Evolutionary conservation across 92 coral and sea anemone species (phyloP).

Genomic region (Porites cylindrica): DNA sequence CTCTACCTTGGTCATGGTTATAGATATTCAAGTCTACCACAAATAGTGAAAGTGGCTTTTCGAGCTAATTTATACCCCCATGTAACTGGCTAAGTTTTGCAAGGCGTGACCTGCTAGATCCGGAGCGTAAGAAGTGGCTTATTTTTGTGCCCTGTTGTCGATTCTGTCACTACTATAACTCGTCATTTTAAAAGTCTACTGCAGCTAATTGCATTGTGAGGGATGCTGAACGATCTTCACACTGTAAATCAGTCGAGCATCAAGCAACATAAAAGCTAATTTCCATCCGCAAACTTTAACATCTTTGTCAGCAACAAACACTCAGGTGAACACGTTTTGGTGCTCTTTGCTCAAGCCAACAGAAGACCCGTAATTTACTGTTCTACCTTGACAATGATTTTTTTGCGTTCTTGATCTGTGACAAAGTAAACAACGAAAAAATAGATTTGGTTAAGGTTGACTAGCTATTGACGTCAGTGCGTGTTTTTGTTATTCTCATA

Average conservation of each 20-base stretch:
- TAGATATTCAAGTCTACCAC: no score
- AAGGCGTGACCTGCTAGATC: no score
- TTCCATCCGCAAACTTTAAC: neutral
- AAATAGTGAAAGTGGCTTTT: no score
- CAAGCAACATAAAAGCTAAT: neutral
- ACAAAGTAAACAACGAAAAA: neutral
- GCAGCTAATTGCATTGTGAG: no score
- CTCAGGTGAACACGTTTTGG: neutral
- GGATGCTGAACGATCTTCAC: neutral
- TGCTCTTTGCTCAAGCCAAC: neutral
- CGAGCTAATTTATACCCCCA: no score
- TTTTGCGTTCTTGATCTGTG: neutral
- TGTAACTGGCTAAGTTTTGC: no score
- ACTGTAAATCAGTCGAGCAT: neutral
- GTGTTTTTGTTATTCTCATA: neutral
- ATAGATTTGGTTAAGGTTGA: constrained; percentile 2
- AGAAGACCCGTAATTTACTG: neutral
- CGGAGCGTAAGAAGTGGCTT: no score
- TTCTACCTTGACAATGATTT: neutral
- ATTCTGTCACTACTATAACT: no score
- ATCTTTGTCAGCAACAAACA: neutral
- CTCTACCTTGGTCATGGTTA: no score
- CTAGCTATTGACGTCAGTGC: constrained; percentile 30
- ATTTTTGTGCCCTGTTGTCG: no score
- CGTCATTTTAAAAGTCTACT: no score